Evolutionary conservation across 2,113 vertebrate genomes (phyloP), one percentile per base, ranked within the genome.

Genomic region (Colinus virginianus): DNA sequence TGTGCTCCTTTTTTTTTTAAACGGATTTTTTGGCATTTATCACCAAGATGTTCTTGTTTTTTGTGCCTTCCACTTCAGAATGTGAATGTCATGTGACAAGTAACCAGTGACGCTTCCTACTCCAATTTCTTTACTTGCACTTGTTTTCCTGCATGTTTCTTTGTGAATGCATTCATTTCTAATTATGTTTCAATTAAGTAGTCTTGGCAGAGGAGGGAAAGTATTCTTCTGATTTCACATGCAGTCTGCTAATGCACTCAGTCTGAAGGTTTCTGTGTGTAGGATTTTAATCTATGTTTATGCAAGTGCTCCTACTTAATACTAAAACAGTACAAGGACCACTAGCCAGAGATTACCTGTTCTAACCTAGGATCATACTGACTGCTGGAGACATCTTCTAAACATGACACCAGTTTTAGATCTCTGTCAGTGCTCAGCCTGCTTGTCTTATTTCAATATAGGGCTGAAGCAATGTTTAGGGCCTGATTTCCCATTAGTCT

Each of bases 201-300:
- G 17, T 1, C 0, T 36, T 61, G 53, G 6, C 30, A 95, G 20
- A 58, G 16, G 28, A 87, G 76, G 8, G 16, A 78, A 82, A 49
- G 7, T 2, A 0, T 69, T 28, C 6, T 6, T 79, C 36, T 88
- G 26, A 63, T 71, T 77, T 85, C 68, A 69, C 30, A 25, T 17
- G 49, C 30, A n/a, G 12, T 32, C 59, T 56, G 23, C 20, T 56
- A 3, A 3, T 11, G 7, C 14, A 6, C 2, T 46, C 38, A 36
- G 34, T 38, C 6, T 48, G 22, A 32, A 2, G 2, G 1, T 46
- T 72, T 64, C 3, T 1, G 10, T 22, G 25, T 2, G 3, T 13
- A 51, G 21, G n/a, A 62, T 67, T 90, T 77, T 18, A 30, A 72
- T 17, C n/a, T 42, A 3, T 43, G 13, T 64, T 61, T 66, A 32